A percentile compares a stretch with the other conserved stretches of the same genome.
Evolutionary conservation across 2,888 invertebrate genomes (phyloP).

Genomic region (Heteromyza rotundicornis): DNA sequence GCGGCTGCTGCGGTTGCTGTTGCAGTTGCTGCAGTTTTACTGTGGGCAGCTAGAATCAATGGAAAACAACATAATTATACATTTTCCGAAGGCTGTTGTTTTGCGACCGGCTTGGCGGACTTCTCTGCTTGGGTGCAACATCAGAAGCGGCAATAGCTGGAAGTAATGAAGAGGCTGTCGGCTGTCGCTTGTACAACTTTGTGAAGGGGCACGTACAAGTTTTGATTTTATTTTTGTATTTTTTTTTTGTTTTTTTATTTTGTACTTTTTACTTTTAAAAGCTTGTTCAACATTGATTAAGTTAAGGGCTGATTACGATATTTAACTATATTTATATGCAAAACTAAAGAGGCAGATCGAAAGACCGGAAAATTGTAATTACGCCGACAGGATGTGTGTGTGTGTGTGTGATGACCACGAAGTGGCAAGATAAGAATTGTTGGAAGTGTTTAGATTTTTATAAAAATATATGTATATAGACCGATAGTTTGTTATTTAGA

Average conservation of each 20-base stretch:
- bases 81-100: constrained; percentile 13
- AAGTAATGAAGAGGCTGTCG: constrained; percentile 6
- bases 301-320: constrained; percentile 23
- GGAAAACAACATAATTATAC: constrained; percentile 22
- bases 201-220: constrained; percentile 20
- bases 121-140: background rate
- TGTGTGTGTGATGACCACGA: constrained; percentile 8
- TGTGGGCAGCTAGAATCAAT: background rate
- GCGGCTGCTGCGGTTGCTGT: background rate
- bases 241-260: no score
- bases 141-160: background rate
- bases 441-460: no score
- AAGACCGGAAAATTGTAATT: constrained; percentile 27
- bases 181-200: constrained; percentile 7
- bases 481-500: no score
- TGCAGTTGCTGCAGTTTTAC: background rate
- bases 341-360: constrained; percentile 1
- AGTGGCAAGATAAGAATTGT: background rate
- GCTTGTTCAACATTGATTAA: constrained; percentile 25
- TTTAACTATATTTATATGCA: constrained; percentile 15
- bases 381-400: constrained; percentile 19
- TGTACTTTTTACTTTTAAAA: no score
- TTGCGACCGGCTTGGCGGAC: background rate
- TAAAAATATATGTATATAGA: no score
- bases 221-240: no score